Percentiles rank a stretch among this genome's conserved stretches.
Conservation (phyloP, 2,888 invertebrate species). For the Eupithecia vulgata region DNA sequence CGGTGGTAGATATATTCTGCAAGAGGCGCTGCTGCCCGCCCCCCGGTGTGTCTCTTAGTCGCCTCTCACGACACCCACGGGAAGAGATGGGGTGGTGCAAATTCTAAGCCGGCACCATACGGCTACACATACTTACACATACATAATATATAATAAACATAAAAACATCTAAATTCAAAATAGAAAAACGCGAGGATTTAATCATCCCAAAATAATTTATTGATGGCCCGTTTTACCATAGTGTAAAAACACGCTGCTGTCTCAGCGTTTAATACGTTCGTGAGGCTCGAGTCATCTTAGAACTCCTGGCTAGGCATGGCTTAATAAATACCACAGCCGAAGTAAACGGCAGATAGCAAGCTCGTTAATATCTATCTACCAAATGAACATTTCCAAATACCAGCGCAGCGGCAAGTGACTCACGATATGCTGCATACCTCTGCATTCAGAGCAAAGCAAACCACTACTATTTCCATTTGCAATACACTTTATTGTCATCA, state of each 20-base stretch:
- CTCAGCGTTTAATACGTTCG: not conserved
- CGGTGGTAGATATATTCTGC: too few species aligned
- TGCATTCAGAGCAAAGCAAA: constrained; percentile 51
- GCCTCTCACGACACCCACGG: too few species aligned
- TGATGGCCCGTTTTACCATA: not conserved
- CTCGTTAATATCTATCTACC: constrained; percentile 7
- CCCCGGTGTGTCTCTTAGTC: too few species aligned
- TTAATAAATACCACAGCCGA: not conserved
- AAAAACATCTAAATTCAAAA: not conserved
- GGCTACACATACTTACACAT: too few species aligned
- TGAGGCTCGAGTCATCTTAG: not conserved
- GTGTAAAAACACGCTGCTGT: too few species aligned
- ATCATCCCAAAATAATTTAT: not conserved
- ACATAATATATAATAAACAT: too few species aligned
- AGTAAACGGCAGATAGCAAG: constrained; percentile 3
- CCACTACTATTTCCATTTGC: constrained; percentile 53
- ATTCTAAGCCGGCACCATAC: too few species aligned
- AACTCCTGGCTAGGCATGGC: not conserved
- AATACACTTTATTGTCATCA: not conserved
- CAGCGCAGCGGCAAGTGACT: constrained; percentile 51
- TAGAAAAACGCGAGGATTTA: not conserved
- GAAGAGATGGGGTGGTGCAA: too few species aligned
- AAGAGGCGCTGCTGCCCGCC: too few species aligned
- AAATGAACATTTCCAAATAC: constrained; percentile 49
- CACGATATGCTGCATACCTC: constrained; percentile 55